A percentile compares a stretch with the other conserved stretches of the same genome.
phyloP scores from a whole-genome alignment of 2,888 invertebrate species.

The Perdita meconis region DNA sequence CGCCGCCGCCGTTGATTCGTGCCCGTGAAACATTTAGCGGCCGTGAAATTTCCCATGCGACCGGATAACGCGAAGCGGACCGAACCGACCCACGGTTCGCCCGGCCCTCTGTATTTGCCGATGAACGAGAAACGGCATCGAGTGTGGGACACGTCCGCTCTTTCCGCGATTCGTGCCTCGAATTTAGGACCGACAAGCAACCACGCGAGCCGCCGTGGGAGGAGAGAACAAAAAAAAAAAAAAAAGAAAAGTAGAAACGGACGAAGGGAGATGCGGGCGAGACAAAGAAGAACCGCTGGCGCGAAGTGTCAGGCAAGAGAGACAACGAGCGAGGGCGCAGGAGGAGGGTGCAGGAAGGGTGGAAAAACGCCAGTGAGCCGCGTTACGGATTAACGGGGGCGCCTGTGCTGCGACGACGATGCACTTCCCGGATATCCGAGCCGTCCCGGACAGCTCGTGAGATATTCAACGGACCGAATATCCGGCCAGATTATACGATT shows the following conservation, averaged over 20 bases:
- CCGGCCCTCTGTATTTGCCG: conserved; percentile 42
- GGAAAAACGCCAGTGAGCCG: conserved; percentile 63
- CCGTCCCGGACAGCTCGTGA: conserved; percentile 68
- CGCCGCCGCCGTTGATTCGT: conserved; percentile 75
- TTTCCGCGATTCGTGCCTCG: conserved; percentile 65
- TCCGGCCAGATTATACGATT: conserved; percentile 71
- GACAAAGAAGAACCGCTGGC: conserved; percentile 12
- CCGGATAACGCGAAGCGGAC: conserved; percentile 35
- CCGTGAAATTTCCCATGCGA: conserved; percentile 78
- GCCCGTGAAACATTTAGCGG: conserved; percentile 76
- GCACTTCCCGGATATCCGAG: conserved; percentile 72
- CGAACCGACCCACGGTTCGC: conserved; percentile 10
- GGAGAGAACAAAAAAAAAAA: conserved; percentile 21
- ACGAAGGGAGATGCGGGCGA: not conserved
- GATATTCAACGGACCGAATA: conserved; percentile 72
- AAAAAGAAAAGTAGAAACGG: not conserved
- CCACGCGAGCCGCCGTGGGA: too few species aligned
- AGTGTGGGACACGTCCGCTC: conserved; percentile 59
- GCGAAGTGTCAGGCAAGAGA: conserved; percentile 26
- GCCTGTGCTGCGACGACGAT: conserved; percentile 67
- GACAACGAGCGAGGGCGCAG: conserved; percentile 1
- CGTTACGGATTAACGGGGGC: conserved; percentile 67
- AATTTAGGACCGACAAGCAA: conserved; percentile 53
- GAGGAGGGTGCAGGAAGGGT: conserved; percentile 18
- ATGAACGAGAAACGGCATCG: conserved; percentile 53